Evolutionary conservation across 2,113 vertebrate genomes (phyloP).

Genomic region (Pimephales promelas): DNA sequence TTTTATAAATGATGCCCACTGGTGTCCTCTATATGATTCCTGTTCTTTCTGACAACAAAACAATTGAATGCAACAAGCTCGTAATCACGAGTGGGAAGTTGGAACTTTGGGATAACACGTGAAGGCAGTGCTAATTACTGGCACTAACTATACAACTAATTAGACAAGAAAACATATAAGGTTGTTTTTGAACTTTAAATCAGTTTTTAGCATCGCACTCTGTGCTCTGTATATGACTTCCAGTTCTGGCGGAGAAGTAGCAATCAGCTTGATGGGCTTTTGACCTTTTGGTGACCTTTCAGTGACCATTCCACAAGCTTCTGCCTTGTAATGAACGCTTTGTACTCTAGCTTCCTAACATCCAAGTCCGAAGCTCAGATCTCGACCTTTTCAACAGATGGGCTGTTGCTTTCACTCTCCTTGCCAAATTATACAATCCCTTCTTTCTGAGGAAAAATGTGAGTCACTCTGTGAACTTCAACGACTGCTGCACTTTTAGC

Average conservation of each 20-base stretch:
- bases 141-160: background rate
- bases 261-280: constrained; percentile 17
- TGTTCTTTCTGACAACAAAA: too few relatives aligned
- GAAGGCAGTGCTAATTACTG: too few relatives aligned
- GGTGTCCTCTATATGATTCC: too few relatives aligned
- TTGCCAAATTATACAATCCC: constrained; percentile 28
- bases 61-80: too few relatives aligned
- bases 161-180: background rate
- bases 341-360: constrained; percentile 19
- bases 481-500: constrained; percentile 35
- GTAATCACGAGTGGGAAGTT: too few relatives aligned
- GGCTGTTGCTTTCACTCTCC: constrained; percentile 15
- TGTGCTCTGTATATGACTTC: background rate
- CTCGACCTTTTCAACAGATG: constrained; percentile 49
- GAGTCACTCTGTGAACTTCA: constrained; percentile 42
- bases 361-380: constrained; percentile 30
- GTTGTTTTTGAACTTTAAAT: background rate
- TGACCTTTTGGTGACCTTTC: constrained; percentile 48
- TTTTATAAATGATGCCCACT: too few relatives aligned
- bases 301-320: constrained; percentile 18
- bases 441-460: constrained; percentile 20
- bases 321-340: constrained; percentile 26
- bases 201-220: background rate
- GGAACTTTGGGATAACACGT: too few relatives aligned
- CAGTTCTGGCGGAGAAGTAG: background rate